A percentile compares a stretch with the other conserved stretches of the same genome.
Conservation (phyloP, 2,797 vertebrate genomes). For the Ctenopoma kingsleyae region DNA sequence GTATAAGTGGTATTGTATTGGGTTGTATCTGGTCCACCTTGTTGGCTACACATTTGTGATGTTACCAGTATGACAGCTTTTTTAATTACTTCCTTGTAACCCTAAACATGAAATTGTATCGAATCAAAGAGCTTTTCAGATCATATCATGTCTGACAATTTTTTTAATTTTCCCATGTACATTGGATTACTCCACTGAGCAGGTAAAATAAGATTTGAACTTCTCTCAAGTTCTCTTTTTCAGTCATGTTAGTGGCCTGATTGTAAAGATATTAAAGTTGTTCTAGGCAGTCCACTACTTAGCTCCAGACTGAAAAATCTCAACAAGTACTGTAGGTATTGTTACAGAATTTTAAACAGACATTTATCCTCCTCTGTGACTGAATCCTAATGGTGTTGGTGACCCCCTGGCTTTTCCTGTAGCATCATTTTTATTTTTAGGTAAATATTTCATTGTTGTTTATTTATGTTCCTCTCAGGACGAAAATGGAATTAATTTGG, state of each 20-base stretch:
- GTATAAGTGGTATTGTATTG: not conserved
- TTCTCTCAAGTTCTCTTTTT: not conserved
- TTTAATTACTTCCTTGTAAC: not conserved
- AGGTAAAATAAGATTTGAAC: not conserved
- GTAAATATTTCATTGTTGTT: not conserved
- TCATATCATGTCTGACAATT: too few relatives aligned
- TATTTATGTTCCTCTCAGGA: not conserved
- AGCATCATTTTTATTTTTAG: not conserved
- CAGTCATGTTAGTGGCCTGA: not conserved
- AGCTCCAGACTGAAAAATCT: not conserved
- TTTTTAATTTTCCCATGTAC: too few relatives aligned
- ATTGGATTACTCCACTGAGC: too few relatives aligned
- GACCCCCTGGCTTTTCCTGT: not conserved
- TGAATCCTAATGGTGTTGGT: not conserved
- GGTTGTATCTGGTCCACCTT: not conserved
- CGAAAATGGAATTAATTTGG: not conserved
- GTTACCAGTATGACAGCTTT: not conserved
- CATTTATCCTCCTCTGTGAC: not conserved
- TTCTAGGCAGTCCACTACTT: not conserved
- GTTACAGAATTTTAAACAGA: not conserved
- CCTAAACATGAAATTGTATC: too few relatives aligned
- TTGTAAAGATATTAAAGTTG: not conserved
- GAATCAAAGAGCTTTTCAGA: too few relatives aligned
- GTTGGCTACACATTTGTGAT: not conserved
- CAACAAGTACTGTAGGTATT: not conserved